phyloP scores from a whole-genome alignment of 2,888 invertebrate genomes.

The Cephalotes varians region DNA sequence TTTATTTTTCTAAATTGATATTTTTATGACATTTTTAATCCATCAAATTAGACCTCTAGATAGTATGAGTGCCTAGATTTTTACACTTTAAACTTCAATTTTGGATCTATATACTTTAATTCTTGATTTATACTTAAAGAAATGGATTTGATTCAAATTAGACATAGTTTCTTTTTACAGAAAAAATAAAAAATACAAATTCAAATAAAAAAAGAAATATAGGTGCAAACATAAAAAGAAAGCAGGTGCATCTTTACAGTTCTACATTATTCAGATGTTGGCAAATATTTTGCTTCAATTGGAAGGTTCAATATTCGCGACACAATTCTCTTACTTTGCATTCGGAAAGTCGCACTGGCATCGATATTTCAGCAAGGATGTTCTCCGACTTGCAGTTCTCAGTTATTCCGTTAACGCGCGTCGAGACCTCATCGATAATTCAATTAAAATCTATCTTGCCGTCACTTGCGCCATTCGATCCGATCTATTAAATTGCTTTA shows the following conservation, averaged over 20 bases:
- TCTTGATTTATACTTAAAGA: not conserved
- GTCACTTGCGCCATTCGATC: slow-evolving; percentile 38
- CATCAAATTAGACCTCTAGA: not conserved
- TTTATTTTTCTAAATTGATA: slow-evolving; percentile 18
- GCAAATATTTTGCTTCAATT: slow-evolving; percentile 50
- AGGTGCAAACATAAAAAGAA: slow-evolving; percentile 39
- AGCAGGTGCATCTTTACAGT: not conserved
- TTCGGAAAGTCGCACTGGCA: slow-evolving; percentile 17
- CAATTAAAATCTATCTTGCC: slow-evolving; percentile 50
- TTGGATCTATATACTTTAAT: not conserved
- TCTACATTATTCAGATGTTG: slow-evolving; percentile 38
- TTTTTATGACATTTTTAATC: not conserved
- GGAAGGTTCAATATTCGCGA: slow-evolving; percentile 46
- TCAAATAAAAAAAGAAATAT: not conserved
- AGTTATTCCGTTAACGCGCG: slow-evolving; percentile 46
- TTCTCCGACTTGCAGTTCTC: slow-evolving; percentile 15
- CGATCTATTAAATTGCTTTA: slow-evolving; percentile 56
- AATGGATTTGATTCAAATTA: not conserved
- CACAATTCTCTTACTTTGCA: slow-evolving; percentile 55
- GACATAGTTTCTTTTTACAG: not conserved
- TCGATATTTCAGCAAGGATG: slow-evolving; percentile 42
- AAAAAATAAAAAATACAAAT: not conserved
- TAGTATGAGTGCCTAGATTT: not conserved
- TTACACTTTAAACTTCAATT: not conserved
- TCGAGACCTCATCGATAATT: slow-evolving; percentile 48